Evolutionary conservation across 1,140 invertebrate genomes (phyloP).

Genomic region (Brachionus angularis): DNA sequence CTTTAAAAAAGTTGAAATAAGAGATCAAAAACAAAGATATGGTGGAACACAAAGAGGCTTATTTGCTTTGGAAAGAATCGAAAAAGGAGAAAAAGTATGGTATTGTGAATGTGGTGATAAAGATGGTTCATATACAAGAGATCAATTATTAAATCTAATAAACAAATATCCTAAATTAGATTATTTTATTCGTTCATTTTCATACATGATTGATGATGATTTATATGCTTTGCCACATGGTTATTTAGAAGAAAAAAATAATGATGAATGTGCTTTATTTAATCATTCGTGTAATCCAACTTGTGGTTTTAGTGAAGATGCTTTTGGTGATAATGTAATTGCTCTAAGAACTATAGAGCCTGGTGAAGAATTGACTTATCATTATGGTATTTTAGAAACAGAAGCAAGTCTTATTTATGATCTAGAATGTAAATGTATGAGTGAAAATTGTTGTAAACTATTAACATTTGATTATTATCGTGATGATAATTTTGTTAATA

Average conservation of each 20-base stretch:
- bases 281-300: background rate
- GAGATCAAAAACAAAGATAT: background rate
- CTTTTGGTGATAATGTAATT: background rate
- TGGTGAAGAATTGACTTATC: slow-evolving; percentile 1
- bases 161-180: background rate
- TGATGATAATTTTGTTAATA: background rate
- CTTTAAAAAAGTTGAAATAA: background rate
- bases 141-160: background rate
- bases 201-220: background rate
- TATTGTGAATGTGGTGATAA: background rate
- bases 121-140: background rate
- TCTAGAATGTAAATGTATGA: background rate
- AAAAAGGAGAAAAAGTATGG: background rate
- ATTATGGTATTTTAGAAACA: background rate
- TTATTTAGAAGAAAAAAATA: background rate
- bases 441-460: background rate
- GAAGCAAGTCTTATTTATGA: background rate
- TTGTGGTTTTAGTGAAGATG: background rate
- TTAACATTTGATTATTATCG: background rate
- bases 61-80: background rate
- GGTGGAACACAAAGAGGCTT: background rate
- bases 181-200: background rate
- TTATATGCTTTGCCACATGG: background rate
- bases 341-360: background rate
- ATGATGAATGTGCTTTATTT: background rate